A percentile compares a stretch with the other conserved stretches of the same genome.
Conservation (phyloP, 1,140 invertebrate species). For the Tetranychus cinnabarinus region DNA sequence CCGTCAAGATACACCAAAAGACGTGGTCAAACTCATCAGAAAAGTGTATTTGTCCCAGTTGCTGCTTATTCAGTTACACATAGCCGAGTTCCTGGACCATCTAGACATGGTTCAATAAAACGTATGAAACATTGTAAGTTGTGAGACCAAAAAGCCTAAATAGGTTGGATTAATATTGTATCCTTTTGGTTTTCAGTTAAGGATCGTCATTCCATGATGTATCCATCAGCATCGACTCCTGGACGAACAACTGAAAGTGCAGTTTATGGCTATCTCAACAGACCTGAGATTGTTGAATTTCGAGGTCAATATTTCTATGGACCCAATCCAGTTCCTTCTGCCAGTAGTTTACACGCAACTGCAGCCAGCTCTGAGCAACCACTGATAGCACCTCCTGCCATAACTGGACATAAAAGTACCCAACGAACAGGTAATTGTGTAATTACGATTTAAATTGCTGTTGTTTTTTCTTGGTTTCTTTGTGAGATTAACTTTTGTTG, state of each 20-base stretch:
- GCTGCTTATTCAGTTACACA: conserved; percentile 8
- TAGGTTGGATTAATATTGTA: no score
- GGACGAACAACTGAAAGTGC: conserved; percentile 7
- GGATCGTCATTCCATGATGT: neutral
- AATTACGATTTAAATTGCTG: neutral
- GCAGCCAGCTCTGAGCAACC: neutral
- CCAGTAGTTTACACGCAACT: neutral
- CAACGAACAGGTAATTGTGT: neutral
- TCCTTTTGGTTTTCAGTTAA: neutral
- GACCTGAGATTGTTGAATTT: conserved; percentile 9
- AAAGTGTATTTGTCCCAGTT: conserved; percentile 6
- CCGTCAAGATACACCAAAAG: neutral
- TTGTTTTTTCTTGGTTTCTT: neutral
- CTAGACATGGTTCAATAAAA: neutral
- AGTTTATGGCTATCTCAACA: conserved; percentile 8
- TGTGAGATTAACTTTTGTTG: neutral
- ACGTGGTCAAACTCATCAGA: neutral
- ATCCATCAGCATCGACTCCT: neutral
- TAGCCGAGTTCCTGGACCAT: neutral
- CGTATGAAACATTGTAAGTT: conserved; percentile 3
- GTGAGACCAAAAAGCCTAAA: neutral
- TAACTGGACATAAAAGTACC: neutral
- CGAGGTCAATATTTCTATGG: conserved; percentile 10
- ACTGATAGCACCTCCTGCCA: neutral
- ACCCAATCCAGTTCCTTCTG: neutral